Evolutionary conservation across 2,113 vertebrate genomes (phyloP), one percentile per base, ranked within the genome.

Genomic region (Pipra filicauda): DNA sequence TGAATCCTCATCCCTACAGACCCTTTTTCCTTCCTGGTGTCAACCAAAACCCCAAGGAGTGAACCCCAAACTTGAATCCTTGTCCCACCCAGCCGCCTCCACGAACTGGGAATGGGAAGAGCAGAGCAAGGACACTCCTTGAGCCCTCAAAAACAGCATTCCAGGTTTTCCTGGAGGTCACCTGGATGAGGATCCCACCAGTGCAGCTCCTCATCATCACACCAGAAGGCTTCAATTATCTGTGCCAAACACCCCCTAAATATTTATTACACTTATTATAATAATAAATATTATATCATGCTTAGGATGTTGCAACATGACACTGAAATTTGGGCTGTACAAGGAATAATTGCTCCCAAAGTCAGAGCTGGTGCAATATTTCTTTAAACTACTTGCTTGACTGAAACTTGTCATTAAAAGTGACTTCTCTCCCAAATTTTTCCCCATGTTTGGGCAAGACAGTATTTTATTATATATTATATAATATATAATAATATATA

Each of bases 131-230:
- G 16, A 0, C 58, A 41, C 17, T 1, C 71, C 52, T 26, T 0
- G 0, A 4, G 14, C 19, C 30, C 46, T 20, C 22, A 3, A 3
- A 31, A 3, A 31, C 0, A 16, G 51, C 28, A 9, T 14, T 28
- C 31, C 65, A 0, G 0, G 2, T 28, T n/a, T 55, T 52, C 49
- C 64, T 10, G 44, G 2, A 6, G 28, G 6, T 24, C 73, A 1
- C 64, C 8, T 33, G 72, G 55, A 16, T 31, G 1, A 2, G 51
- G 19, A 52, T 16, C 19, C 0, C 44, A 4, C 1, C 19, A 0
- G 5, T 65, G 94, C 82, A 88, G 21, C 69, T 52, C 92, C 92
- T 43, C 74, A 18, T 58, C 79, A 8, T 5, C n/a, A 8, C 95
- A 76, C 66, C 59, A 90, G 78, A 82, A 37, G 91, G 85, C 94